phyloP scores from a whole-genome alignment of 92 coral and sea anemone genomes.

The Bergia puertoricense region DNA sequence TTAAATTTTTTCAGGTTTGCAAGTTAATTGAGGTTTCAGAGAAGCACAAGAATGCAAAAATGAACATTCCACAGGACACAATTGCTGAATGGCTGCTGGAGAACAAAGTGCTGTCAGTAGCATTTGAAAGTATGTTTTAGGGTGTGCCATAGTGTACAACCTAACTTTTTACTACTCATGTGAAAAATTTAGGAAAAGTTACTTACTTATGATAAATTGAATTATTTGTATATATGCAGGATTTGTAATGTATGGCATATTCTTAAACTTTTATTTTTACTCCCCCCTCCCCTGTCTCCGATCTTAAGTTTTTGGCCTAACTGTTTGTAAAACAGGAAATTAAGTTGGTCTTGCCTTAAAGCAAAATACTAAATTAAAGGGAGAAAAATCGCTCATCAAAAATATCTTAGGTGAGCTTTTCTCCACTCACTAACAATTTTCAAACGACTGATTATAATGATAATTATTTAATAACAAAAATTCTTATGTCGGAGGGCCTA shows the following conservation, averaged over 20 bases:
- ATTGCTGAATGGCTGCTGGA: conserved; percentile 83
- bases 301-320: too few relatives aligned
- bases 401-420: neutral
- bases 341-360: too few relatives aligned
- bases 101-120: conserved; percentile 85
- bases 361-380: too few relatives aligned
- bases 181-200: too few relatives aligned
- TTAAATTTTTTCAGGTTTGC: conserved; percentile 59
- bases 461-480: neutral
- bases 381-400: neutral
- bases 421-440: too few relatives aligned
- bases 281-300: too few relatives aligned
- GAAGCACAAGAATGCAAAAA: conserved; percentile 67
- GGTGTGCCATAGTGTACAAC: too few relatives aligned
- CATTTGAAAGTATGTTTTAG: conserved; percentile 81
- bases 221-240: too few relatives aligned
- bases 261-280: too few relatives aligned
- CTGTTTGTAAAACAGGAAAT: too few relatives aligned
- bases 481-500: neutral
- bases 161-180: neutral
- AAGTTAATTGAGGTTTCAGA: conserved; percentile 88
- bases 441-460: neutral
- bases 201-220: too few relatives aligned
- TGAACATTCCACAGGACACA: conserved; percentile 78
- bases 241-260: too few relatives aligned